Evolutionary conservation across 37 sponge, comb jelly and placozoan species (phyloP), one percentile per base, ranked within the genome.

Genomic region (Eunapius fragilis): DNA sequence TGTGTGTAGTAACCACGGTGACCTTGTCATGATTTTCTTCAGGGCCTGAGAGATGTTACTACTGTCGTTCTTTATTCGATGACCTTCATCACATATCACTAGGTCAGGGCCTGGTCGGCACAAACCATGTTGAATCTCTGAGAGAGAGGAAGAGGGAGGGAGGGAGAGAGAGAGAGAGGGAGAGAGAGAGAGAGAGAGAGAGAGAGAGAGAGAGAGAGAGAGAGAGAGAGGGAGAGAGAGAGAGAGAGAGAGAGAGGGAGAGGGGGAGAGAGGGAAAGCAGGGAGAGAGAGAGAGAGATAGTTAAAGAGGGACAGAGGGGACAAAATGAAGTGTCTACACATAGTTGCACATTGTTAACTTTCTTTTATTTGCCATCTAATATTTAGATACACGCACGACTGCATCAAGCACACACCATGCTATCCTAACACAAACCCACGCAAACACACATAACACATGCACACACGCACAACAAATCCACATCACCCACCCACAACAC

Each of bases 1-100:
- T 33, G 74, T 33, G 74, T 33, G 74, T 10, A 30, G 28, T 70
- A 9, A 6, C 10, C 78, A 67, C n/a, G 13, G 17, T 47, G 2
- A 96, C 97, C 87, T 95, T 37, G 99, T 97, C 0, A 78, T 86
- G 49, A 99, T 91, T 33, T 80, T 84, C 83, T 99, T 97, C 26
- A 99, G 93, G 31, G 99, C 93, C 67, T 97, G 93, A 17, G 97
- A 94, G 70, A 97, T 90, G 82, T 95, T 85, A 12, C 96, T 93
- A 80, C 49, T 58, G 71, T 93, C 95, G 82, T 99, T 99, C 83
- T 94, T 97, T 38, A 99, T 97, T 12, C 96, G 82, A 77, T 99
- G 99, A 23, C 99, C 99, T 82, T 99, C 99, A 75, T 99, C 99
- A 87, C 99, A 99, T 25, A 99, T 86, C 24, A 97, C 92, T 35